Percentiles rank a stretch among this genome's conserved stretches.
Evolutionary conservation across 1,140 invertebrate genomes (phyloP).

Genomic region (Andricus grossulariae): DNA sequence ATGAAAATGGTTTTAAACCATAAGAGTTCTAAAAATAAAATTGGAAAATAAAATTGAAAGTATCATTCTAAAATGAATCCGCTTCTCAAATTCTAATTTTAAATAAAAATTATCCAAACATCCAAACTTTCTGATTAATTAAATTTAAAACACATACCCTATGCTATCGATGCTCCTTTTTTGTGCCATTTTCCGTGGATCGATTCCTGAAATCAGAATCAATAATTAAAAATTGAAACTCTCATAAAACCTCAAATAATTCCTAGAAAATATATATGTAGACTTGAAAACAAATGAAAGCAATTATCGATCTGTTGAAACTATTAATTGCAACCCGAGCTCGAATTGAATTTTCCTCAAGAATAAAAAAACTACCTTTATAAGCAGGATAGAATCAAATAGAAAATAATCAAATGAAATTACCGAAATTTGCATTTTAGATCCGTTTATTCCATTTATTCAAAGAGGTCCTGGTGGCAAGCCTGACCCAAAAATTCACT

Average conservation of each 20-base stretch:
- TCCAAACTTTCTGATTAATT: neutral
- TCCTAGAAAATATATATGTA: too few species aligned
- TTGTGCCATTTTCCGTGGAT: slow-evolving; percentile 79
- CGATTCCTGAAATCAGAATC: slow-evolving; percentile 75
- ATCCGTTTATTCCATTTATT: too few species aligned
- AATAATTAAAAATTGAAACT: slow-evolving; percentile 41
- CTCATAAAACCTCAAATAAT: too few species aligned
- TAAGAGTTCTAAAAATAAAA: slow-evolving; percentile 1
- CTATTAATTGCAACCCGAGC: too few species aligned
- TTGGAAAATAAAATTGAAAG: slow-evolving; percentile 30
- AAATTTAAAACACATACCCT: slow-evolving; percentile 74
- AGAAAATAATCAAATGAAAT: too few species aligned
- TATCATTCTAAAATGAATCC: neutral
- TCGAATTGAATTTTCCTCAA: too few species aligned
- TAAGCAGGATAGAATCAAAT: too few species aligned
- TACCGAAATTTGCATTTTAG: too few species aligned
- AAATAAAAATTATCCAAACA: slow-evolving; percentile 19
- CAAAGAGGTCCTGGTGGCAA: neutral
- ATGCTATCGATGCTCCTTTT: slow-evolving; percentile 79
- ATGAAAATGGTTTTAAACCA: neutral
- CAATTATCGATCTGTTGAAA: too few species aligned
- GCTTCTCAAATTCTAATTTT: neutral
- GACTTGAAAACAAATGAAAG: too few species aligned
- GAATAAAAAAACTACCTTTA: too few species aligned
- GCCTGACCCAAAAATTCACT: neutral